Evolutionary conservation across 2,113 vertebrate genomes (phyloP), one percentile per base, ranked within the genome.

Genomic region (Chaetorhynchus papuensis): DNA sequence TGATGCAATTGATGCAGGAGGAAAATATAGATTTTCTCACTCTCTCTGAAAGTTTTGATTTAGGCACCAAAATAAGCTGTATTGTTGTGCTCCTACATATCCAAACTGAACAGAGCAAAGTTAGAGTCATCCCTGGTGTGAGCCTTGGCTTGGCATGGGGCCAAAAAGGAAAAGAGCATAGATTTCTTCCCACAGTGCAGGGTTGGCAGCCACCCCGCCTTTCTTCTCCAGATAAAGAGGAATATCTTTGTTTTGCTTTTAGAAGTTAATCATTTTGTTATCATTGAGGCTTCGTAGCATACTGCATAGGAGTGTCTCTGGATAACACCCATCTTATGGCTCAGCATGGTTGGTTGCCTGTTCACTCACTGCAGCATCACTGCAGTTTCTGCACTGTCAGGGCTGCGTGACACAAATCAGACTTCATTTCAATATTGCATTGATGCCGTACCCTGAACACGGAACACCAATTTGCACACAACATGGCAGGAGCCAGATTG

Each of bases 191-290:
- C 42, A 56, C 47, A 57, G 17, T 39, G 81, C 69, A 84, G 21
- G 23, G 57, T 47, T 94, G 72, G 74, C 76, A 91, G 49, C 15
- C 54, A 50, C 92, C 19, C 78, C 64, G 65, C 14, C 54, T 85
- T 90, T 83, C 81, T 82, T 76, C 35, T 85, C 56, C 59, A 87
- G 64, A 64, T 33, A 24, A 92, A 86, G 42, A 23, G 56, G 56
- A 83, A 45, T 64, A 84, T 66, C 74, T 94, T 92, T 93, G 83
- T 86, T 80, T 90, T 89, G 31, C 41, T 94, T 90, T 76, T 64
- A 88, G 66, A 84, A 83, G n/a, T 66, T 84, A 63, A 89, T 87
- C 0, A 77, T 69, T 93, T 77, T n/a, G n/a, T n/a, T 56, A 79
- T 75, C 61, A 85, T 24, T 3, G 7, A 75, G 64, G 47, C 27